Base-by-base conservation (phyloP, 2,888 invertebrate genomes). In the Pseudococcus jackbeardsleyi region DNA sequence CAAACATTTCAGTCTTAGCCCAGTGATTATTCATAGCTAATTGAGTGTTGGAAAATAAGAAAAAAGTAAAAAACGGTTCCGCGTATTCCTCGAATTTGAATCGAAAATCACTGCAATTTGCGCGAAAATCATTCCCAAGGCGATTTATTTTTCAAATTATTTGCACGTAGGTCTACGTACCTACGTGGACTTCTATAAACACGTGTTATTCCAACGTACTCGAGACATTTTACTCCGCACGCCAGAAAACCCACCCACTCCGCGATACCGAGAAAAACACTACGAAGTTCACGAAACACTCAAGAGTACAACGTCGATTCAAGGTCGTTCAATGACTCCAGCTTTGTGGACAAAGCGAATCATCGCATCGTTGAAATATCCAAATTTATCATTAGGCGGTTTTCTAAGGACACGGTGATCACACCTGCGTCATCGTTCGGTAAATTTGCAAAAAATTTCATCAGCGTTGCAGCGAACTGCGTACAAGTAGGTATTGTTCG, bases 251-350 rank as follows among this genome's bases (percentile, higher is more conserved):
- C 33, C 68, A 33, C 68, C 68, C 33, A 72, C 68, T 72, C 59
- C 8, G 9, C 68, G 33, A 72, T 79, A 79, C 39, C 42, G 42
- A 39, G 42, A 79, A 79, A 79, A n/a, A 19, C 79, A 46, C 42
- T 19, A 39, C 33, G 33, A 79, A 72, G 68, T 72, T 72, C 68
- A 33, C 79, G 79, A 39, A 79, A 19, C 79, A 79, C 79, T 42
- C 42, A 46, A 79, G 79, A 46, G 39, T 39, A 19, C 79, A 42
- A 39, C 42, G 42, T 11, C 42, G 42, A 79, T 79, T 79, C 79
- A 79, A 79, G 79, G 79, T 42, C 79, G 79, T 79, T 79, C 79
- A 79, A 17, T 79, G 79, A 79, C 79, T 79, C 42, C 79, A 46
- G 42, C 46, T 72, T 72, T 72, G 68, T 33, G 68, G 68, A 79